phyloP scores from a whole-genome alignment of 1,140 invertebrate genomes.

The Macrobrachium nipponense region DNA sequence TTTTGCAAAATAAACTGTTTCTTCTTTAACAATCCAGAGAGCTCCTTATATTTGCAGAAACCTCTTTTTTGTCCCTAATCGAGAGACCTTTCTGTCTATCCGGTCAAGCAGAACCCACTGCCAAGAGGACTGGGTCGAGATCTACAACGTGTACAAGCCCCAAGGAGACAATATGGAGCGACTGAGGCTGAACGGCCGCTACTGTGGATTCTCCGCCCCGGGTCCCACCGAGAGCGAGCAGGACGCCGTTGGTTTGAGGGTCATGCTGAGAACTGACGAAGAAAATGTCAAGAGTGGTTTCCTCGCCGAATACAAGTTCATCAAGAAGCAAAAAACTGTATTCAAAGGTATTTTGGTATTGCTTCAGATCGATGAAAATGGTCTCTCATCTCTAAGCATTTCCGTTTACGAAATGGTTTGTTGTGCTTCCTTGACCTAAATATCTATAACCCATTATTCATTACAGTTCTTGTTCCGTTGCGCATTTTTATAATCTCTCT shows the following conservation, averaged over 20 bases:
- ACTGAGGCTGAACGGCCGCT: slow-evolving; percentile 85
- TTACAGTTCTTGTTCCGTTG: too few relatives aligned
- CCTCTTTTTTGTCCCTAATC: not conserved
- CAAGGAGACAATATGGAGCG: slow-evolving; percentile 73
- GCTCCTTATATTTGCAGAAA: not conserved
- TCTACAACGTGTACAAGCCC: slow-evolving; percentile 84
- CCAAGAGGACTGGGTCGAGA: slow-evolving; percentile 92
- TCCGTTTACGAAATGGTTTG: too few relatives aligned
- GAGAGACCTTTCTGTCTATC: too few relatives aligned
- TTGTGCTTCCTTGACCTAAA: too few relatives aligned
- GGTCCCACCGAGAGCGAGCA: slow-evolving; percentile 90
- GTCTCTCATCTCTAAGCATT: not conserved
- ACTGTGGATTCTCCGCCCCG: slow-evolving; percentile 83
- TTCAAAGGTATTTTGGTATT: slow-evolving; percentile 76
- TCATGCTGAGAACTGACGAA: slow-evolving; percentile 85
- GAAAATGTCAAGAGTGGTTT: slow-evolving; percentile 90
- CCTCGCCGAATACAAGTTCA: slow-evolving; percentile 87
- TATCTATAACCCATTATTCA: too few relatives aligned
- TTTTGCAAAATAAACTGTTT: too few relatives aligned
- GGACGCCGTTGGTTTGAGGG: slow-evolving; percentile 83
- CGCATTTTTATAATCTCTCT: not conserved
- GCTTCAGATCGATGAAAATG: not conserved
- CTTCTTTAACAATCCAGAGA: not conserved
- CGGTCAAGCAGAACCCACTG: slow-evolving; percentile 74
- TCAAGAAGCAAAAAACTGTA: slow-evolving; percentile 83